Evolutionary conservation across 2,113 vertebrate species (phyloP).

Genomic region (Corythoichthys intestinalis): DNA sequence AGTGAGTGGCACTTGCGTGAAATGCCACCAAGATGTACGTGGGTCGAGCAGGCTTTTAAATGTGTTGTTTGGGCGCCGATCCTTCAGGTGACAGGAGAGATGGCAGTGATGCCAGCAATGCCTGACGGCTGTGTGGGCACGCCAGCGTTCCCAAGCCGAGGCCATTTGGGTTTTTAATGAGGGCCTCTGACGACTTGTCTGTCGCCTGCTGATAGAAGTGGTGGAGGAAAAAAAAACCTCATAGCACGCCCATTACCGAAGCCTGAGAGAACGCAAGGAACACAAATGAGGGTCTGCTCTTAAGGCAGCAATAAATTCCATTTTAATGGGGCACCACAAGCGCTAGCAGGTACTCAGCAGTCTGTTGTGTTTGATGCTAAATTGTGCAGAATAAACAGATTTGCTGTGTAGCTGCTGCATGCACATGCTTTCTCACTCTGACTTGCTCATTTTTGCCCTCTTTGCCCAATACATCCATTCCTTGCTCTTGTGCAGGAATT

Average conservation of each 20-base stretch:
- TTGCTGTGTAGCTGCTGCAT: conserved; percentile 66
- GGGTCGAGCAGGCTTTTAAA: conserved; percentile 21
- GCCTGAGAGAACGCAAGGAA: conserved; percentile 13
- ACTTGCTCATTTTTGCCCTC: conserved; percentile 21
- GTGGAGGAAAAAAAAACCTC: background rate
- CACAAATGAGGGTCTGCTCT: conserved; percentile 47
- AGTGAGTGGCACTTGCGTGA: conserved; percentile 6
- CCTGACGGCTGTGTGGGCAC: conserved; percentile 31
- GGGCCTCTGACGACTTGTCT: conserved; percentile 39
- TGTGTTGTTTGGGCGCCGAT: conserved; percentile 18
- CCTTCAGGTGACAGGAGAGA: conserved; percentile 34
- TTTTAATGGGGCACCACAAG: conserved; percentile 69
- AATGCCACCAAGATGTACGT: conserved; percentile 13
- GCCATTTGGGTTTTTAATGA: conserved; percentile 56
- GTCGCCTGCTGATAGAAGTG: conserved; percentile 48
- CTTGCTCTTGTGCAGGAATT: conserved; percentile 37
- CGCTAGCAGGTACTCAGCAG: conserved; percentile 67
- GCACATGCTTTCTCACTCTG: conserved; percentile 39
- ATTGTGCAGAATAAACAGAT: conserved; percentile 76
- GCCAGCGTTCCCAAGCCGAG: conserved; percentile 19
- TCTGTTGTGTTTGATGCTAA: conserved; percentile 74
- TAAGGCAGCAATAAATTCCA: conserved; percentile 66
- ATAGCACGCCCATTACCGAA: conserved; percentile 25
- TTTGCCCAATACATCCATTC: conserved; percentile 17
- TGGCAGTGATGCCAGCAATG: conserved; percentile 18